Percentiles rank a stretch among this genome's conserved stretches.
These are phyloP conservation scores for Drosophila parabipectinata DNA, from an alignment of 1,140 invertebrate genomes.

Conservation along the genomic window DNA sequence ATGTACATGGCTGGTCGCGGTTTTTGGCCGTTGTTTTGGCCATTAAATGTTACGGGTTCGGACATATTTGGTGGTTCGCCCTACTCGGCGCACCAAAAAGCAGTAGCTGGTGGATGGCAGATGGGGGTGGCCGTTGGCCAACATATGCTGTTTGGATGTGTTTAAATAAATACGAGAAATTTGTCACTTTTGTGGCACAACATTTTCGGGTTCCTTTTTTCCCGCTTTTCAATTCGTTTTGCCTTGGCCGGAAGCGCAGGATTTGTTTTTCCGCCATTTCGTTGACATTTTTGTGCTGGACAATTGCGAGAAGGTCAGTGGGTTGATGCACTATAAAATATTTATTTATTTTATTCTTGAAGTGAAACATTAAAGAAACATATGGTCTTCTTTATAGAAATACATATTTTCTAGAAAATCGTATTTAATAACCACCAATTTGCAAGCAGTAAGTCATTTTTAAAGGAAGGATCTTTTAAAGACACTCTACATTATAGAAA, in stretches of 20 bases:
- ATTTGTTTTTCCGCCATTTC: conserved; percentile 81
- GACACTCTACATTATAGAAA: no score
- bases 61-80: conserved; percentile 49
- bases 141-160: conserved; percentile 76
- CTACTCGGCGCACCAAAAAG: background rate
- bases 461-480: no score
- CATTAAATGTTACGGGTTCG: conserved; percentile 71
- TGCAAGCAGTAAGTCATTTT: no score
- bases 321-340: conserved; percentile 50
- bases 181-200: conserved; percentile 71
- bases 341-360: conserved; percentile 1
- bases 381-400: background rate
- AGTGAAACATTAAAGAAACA: background rate
- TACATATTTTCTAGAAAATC: background rate
- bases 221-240: conserved; percentile 39
- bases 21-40: conserved; percentile 64
- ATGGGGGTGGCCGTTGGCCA: conserved; percentile 42
- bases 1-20: conserved; percentile 67
- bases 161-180: conserved; percentile 82
- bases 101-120: background rate
- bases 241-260: conserved; percentile 67
- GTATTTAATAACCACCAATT: no score
- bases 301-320: conserved; percentile 74
- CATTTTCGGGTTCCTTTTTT: conserved; percentile 29
- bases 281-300: conserved; percentile 71